Evolutionary conservation across 2,113 vertebrate species (phyloP).

Genomic region (Misgurnus anguillicaudatus): DNA sequence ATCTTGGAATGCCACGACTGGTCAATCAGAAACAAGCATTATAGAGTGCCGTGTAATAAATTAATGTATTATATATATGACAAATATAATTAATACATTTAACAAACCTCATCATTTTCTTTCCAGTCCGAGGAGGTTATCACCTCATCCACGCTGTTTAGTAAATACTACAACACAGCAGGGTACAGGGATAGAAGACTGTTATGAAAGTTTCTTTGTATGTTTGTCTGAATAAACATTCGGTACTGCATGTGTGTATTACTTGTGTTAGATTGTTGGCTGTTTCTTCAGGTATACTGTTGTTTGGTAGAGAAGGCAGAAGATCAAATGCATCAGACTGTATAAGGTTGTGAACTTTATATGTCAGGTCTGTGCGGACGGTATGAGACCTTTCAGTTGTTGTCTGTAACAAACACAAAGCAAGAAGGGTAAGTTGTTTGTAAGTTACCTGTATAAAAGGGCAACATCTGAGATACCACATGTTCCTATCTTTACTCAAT

Average conservation of each 20-base stretch:
- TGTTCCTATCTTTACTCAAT: constrained; percentile 52
- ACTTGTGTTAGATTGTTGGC: constrained; percentile 87
- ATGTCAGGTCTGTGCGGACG: constrained; percentile 58
- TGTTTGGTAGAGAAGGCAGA: constrained; percentile 76
- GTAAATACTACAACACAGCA: constrained; percentile 79
- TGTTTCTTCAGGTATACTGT: constrained; percentile 68
- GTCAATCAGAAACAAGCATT: too few relatives aligned
- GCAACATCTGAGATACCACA: neutral
- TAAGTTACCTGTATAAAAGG: too few relatives aligned
- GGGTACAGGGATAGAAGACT: constrained; percentile 47
- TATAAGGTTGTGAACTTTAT: constrained; percentile 47
- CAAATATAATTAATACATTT: neutral
- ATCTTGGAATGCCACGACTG: too few relatives aligned
- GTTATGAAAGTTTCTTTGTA: constrained; percentile 47
- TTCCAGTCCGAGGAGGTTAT: constrained; percentile 72
- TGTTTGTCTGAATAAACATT: neutral
- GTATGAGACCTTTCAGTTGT: constrained; percentile 68
- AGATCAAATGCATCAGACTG: constrained; percentile 60
- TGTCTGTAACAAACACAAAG: constrained; percentile 62
- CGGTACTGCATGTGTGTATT: neutral
- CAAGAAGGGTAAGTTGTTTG: too few relatives aligned
- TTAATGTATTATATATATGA: too few relatives aligned
- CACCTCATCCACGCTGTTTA: constrained; percentile 82
- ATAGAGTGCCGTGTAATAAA: too few relatives aligned
- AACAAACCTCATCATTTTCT: constrained; percentile 71